Evolutionary conservation across 1,140 invertebrate genomes (phyloP).

Genomic region (Zaprionus kolodkinae): DNA sequence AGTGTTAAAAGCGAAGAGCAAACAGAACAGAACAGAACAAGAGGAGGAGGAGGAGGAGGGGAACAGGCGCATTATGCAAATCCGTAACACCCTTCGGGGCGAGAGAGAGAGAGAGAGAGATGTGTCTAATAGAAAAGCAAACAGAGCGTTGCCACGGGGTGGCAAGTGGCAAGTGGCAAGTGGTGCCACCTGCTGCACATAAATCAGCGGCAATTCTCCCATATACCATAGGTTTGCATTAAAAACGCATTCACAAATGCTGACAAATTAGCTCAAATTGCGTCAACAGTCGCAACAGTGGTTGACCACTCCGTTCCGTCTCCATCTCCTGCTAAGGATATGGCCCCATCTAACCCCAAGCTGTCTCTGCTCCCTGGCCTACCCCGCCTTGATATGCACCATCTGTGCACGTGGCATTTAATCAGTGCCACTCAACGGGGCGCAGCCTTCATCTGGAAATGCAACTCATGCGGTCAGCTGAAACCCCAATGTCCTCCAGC

Average conservation of each 20-base stretch:
- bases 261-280: conserved; percentile 35
- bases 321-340: conserved; percentile 16
- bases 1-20: conserved; percentile 71
- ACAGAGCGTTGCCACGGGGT: conserved; percentile 41
- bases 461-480: conserved; percentile 69
- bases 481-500: not conserved
- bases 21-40: conserved; percentile 17
- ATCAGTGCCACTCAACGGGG: conserved; percentile 55
- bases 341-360: conserved; percentile 8
- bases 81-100: conserved; percentile 55
- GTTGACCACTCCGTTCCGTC: conserved; percentile 61
- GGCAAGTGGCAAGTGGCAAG: conserved; percentile 11
- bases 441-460: conserved; percentile 50
- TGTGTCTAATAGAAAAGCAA: conserved; percentile 69
- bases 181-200: conserved; percentile 65
- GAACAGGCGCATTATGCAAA: conserved; percentile 72
- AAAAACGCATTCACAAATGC: conserved; percentile 49
- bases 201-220: conserved; percentile 42
- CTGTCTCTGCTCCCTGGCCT: not conserved
- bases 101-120: conserved; percentile 47
- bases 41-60: too few relatives aligned
- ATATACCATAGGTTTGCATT: conserved; percentile 45
- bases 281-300: conserved; percentile 40
- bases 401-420: conserved; percentile 55
- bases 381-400: conserved; percentile 3